Percentiles rank a stretch among this genome's conserved stretches.
Evolutionary conservation across 2,797 vertebrate genomes (phyloP).

Genomic region (Hippopotamyrus pictus): DNA sequence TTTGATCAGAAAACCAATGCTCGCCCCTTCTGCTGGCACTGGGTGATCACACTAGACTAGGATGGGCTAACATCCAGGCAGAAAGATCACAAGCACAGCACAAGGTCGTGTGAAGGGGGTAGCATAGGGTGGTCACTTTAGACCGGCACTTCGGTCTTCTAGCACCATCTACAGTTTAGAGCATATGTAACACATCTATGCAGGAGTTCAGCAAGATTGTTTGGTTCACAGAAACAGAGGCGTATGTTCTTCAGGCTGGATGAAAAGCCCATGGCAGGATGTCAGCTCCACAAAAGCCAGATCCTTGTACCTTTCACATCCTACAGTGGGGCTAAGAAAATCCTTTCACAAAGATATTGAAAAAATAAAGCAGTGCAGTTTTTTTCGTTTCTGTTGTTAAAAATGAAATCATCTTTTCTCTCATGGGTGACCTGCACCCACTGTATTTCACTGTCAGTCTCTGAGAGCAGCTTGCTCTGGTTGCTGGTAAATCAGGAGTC

Average conservation of each 20-base stretch:
- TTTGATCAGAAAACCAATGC: neutral
- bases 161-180: constrained; percentile 58
- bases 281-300: constrained; percentile 44
- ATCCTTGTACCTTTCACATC: constrained; percentile 13
- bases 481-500: constrained; percentile 34
- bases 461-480: constrained; percentile 55
- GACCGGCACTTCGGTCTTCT: constrained; percentile 28
- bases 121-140: constrained; percentile 43
- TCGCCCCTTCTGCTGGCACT: neutral
- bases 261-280: constrained; percentile 47
- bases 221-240: constrained; percentile 51
- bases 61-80: neutral
- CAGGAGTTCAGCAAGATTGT: constrained; percentile 43
- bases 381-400: constrained; percentile 26
- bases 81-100: neutral
- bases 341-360: constrained; percentile 56
- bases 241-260: constrained; percentile 36
- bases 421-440: constrained; percentile 74
- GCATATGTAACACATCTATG: constrained; percentile 30
- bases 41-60: neutral
- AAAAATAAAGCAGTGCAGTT: constrained; percentile 61
- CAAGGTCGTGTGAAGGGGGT: neutral
- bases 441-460: constrained; percentile 35
- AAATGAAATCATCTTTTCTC: constrained; percentile 36
- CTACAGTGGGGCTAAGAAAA: constrained; percentile 34